Percentiles rank a stretch among this genome's conserved stretches.
These are phyloP conservation scores for Malurus leucopterus DNA, from an alignment of 2,797 vertebrate species.

Conservation along the genomic window DNA sequence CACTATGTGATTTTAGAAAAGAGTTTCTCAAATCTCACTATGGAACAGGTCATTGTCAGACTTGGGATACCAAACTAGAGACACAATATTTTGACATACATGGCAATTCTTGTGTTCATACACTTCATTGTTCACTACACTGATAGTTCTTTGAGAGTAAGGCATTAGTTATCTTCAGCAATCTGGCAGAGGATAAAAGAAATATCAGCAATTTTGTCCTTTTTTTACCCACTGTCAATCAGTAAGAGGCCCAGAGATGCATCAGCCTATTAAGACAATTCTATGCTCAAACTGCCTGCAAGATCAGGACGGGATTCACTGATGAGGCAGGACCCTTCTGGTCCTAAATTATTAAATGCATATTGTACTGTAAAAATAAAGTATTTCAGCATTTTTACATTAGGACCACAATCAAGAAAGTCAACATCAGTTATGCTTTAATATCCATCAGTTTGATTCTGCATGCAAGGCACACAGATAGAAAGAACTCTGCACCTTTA, in stretches of 20 bases:
- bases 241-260: background rate
- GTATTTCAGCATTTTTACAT: background rate
- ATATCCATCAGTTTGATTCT: background rate
- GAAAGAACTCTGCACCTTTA: background rate
- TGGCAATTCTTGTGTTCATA: background rate
- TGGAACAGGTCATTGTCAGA: background rate
- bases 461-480: background rate
- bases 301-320: background rate
- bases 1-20: background rate
- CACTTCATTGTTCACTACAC: background rate
- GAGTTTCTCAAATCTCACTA: background rate
- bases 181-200: background rate
- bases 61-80: background rate
- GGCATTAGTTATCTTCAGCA: background rate
- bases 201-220: background rate
- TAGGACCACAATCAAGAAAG: background rate
- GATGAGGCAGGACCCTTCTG: background rate
- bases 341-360: background rate
- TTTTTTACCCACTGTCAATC: background rate
- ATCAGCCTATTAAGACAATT: background rate
- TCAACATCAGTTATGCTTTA: background rate
- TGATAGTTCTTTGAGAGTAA: background rate
- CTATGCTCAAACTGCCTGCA: background rate
- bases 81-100: background rate
- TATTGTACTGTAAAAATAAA: background rate